These are phyloP conservation scores for Hypomecis atomaria DNA, from an alignment of 2,888 invertebrate genomes.

Conservation along the genomic window DNA sequence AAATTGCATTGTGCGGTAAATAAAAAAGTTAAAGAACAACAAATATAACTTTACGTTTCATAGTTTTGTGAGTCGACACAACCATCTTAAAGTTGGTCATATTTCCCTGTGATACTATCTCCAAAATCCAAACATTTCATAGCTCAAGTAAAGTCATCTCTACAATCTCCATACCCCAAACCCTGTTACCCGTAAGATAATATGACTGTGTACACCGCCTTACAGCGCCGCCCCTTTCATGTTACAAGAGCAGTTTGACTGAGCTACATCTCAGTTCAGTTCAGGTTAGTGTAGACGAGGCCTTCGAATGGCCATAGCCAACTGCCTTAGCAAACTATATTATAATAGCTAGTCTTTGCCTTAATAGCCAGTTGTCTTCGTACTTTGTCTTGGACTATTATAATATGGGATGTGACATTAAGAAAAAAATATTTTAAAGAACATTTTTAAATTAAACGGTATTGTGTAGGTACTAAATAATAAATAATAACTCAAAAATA, in stretches of 20 bases:
- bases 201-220: constrained; percentile 50
- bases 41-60: too few species aligned
- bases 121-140: neutral
- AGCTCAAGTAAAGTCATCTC: neutral
- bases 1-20: too few species aligned
- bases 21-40: too few species aligned
- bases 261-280: constrained; percentile 30
- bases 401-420: neutral
- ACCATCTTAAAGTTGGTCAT: neutral
- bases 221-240: constrained; percentile 64
- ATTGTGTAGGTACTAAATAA: too few species aligned
- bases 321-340: constrained; percentile 12
- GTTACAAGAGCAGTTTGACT: constrained; percentile 55
- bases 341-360: constrained; percentile 22
- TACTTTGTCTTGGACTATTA: constrained; percentile 1
- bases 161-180: constrained; percentile 9
- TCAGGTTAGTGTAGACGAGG: constrained; percentile 44
- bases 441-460: too few species aligned
- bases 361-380: constrained; percentile 29
- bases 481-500: too few species aligned
- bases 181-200: constrained; percentile 36
- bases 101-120: neutral
- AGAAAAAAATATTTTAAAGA: too few species aligned
- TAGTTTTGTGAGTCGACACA: too few species aligned
- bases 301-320: constrained; percentile 28